phyloP scores from a whole-genome alignment of 2,113 vertebrate genomes.

The Stictonetta naevosa region DNA sequence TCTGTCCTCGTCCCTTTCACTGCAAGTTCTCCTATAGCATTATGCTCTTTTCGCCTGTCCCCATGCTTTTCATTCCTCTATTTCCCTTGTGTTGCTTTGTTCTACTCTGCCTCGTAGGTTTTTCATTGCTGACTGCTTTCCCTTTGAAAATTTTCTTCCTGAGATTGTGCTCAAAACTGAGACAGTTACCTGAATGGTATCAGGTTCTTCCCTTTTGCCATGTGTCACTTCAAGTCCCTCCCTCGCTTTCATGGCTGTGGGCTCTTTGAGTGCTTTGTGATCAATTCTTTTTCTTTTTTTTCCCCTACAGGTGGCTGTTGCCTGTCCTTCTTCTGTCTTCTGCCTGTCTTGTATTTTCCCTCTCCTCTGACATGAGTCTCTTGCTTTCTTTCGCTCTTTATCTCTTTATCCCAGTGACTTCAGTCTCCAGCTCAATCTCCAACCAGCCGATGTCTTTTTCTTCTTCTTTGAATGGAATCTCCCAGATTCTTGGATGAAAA shows the following conservation, averaged over 20 bases:
- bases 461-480: not conserved
- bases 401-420: not conserved
- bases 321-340: not conserved
- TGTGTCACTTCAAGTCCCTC: not conserved
- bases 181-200: not conserved
- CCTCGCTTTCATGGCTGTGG: not conserved
- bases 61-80: not conserved
- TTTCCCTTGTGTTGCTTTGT: not conserved
- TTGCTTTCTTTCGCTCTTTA: not conserved
- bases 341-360: not conserved
- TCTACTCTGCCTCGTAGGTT: not conserved
- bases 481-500: not conserved
- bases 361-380: not conserved
- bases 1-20: not conserved
- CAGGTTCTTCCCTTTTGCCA: not conserved
- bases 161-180: not conserved
- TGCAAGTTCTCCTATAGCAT: not conserved
- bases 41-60: not conserved
- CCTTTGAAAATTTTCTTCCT: not conserved
- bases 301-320: not conserved
- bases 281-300: not conserved
- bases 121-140: not conserved
- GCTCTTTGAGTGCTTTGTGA: not conserved
- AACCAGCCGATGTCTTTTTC: not conserved
- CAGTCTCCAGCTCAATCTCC: not conserved